These are phyloP conservation scores for Helogale parvula DNA, from an alignment of 2,113 vertebrate species.

Conservation along the genomic window DNA sequence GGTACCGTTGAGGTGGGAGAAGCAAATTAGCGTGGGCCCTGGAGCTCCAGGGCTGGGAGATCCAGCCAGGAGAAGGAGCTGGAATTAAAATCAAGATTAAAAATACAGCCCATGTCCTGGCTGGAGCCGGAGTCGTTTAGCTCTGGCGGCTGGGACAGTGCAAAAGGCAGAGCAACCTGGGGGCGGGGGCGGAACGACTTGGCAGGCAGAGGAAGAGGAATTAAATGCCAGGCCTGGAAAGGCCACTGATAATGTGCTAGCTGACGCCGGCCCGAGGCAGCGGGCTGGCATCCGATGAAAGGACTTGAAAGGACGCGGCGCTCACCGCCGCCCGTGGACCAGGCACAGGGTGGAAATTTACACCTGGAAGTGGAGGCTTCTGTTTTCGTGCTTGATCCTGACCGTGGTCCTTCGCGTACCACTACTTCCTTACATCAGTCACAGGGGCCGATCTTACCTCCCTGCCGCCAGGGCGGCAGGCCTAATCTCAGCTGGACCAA, in stretches of 20 bases:
- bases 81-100: slow-evolving; percentile 44
- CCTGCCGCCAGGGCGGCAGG: neutral
- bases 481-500: neutral
- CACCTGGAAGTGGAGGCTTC: neutral
- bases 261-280: neutral
- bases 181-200: neutral
- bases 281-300: neutral
- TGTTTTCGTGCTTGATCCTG: neutral
- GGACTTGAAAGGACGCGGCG: fast-evolving
- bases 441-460: fast-evolving
- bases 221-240: neutral
- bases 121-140: neutral
- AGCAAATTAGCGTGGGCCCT: slow-evolving; percentile 56
- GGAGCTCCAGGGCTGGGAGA: neutral
- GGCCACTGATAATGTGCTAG: neutral
- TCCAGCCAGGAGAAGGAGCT: slow-evolving; percentile 21
- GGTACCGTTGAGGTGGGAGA: slow-evolving; percentile 61
- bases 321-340: neutral
- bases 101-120: neutral
- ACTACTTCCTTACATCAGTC: neutral
- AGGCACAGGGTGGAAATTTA: neutral
- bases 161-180: neutral
- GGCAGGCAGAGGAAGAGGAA: neutral
- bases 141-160: neutral
- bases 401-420: neutral